Percentiles rank a stretch among this genome's conserved stretches.
Conservation (phyloP, 2,888 invertebrate genomes). For the Conus canariensis region DNA sequence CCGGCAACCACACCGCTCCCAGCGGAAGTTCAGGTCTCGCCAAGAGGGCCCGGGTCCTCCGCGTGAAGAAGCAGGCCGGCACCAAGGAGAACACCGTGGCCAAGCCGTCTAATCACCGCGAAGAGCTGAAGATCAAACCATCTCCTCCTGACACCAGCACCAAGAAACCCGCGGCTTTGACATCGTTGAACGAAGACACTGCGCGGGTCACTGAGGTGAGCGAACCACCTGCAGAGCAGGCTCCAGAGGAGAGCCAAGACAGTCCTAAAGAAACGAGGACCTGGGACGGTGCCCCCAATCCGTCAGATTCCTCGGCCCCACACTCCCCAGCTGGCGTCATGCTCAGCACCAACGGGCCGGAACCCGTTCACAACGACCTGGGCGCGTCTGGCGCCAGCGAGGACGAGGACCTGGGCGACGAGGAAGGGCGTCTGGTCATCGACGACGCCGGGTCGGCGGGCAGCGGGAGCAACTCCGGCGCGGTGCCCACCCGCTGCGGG, state of each 20-base stretch:
- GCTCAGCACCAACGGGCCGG: conserved; percentile 18
- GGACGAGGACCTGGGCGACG: conserved; percentile 59
- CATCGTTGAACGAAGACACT: background rate
- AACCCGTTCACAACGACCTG: background rate
- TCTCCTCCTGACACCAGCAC: background rate
- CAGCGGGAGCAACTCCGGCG: background rate
- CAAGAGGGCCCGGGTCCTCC: background rate
- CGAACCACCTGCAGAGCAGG: background rate
- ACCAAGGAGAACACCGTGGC: background rate
- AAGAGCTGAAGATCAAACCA: background rate
- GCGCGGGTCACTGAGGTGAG: background rate
- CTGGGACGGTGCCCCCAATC: background rate
- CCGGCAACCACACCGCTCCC: conserved; percentile 7
- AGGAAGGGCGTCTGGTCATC: conserved; percentile 62
- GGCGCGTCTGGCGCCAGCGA: conserved; percentile 33
- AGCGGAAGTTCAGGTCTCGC: background rate
- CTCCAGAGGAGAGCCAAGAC: background rate
- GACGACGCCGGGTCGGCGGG: conserved; percentile 42
- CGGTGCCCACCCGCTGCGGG: conserved; percentile 59
- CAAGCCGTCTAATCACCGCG: background rate
- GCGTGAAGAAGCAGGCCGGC: background rate
- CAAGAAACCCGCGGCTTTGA: background rate
- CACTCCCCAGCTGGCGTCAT: conserved; percentile 22
- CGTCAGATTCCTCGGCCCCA: background rate
- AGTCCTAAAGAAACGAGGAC: background rate